Conservation (phyloP, 1,140 invertebrate species). For the Diachasma alloeum region DNA sequence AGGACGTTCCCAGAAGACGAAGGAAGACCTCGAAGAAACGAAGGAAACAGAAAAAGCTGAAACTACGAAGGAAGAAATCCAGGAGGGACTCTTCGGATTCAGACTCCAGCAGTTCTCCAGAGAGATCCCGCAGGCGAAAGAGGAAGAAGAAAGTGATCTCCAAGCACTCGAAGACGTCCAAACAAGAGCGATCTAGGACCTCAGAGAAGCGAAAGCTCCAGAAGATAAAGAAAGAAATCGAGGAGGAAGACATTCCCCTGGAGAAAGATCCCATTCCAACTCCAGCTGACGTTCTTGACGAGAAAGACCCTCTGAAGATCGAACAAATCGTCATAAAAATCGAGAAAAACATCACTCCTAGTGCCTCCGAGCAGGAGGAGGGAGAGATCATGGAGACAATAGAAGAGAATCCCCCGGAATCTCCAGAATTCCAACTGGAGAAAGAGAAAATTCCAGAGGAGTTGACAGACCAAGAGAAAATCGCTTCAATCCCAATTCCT, state of each 20-base stretch:
- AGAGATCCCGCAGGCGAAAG: constrained; percentile 29
- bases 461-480: background rate
- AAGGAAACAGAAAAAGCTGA: constrained; percentile 38
- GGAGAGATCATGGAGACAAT: background rate
- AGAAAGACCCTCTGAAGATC: background rate
- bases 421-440: background rate
- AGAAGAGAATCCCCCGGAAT: background rate
- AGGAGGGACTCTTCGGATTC: constrained; percentile 37
- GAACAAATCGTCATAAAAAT: background rate
- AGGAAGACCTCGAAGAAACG: constrained; percentile 30
- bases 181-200: background rate
- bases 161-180: constrained; percentile 1
- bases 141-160: constrained; percentile 3
- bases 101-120: constrained; percentile 43
- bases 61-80: constrained; percentile 36
- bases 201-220: background rate
- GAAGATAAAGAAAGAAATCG: constrained; percentile 4
- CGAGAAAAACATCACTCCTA: constrained; percentile 14
- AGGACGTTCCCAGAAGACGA: background rate
- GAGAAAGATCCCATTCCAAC: background rate
- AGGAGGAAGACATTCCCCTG: background rate
- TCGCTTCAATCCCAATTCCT: constrained; percentile 20
- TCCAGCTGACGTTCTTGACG: background rate
- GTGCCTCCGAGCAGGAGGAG: background rate
- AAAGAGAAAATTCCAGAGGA: background rate